These are phyloP conservation scores for Calyptomena viridis DNA, from an alignment of 2,113 vertebrate species.

Conservation along the genomic window DNA sequence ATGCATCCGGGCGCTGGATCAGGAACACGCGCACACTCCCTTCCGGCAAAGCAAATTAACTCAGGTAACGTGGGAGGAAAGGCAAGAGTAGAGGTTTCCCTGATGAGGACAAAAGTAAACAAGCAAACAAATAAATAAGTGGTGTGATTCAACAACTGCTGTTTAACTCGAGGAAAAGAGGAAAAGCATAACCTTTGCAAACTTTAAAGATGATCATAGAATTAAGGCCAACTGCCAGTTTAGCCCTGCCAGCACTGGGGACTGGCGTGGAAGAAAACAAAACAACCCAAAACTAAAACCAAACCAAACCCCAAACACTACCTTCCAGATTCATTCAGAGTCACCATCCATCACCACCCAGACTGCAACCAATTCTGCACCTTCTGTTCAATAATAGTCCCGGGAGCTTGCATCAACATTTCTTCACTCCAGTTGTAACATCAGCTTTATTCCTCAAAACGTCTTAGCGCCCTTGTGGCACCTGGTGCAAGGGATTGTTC, in stretches of 20 bases:
- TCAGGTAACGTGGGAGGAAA: conserved; percentile 74
- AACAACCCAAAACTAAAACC: background rate
- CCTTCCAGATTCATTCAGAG: background rate
- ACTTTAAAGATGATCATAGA: background rate
- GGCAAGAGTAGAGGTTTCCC: background rate
- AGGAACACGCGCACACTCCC: conserved; percentile 85
- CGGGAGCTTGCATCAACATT: background rate
- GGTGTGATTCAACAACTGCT: background rate
- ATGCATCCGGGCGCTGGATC: conserved; percentile 90
- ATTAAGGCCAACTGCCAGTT: background rate
- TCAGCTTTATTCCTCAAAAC: background rate
- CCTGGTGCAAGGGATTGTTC: background rate
- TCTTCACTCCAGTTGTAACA: background rate
- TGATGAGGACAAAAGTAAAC: background rate
- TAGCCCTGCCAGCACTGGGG: background rate
- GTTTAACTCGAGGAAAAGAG: background rate
- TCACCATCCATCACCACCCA: background rate
- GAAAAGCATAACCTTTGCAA: background rate
- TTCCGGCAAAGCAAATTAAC: conserved; percentile 94
- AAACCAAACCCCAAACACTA: background rate
- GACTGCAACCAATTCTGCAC: background rate
- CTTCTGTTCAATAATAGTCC: background rate
- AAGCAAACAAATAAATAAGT: too few species aligned
- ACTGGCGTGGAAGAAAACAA: background rate
- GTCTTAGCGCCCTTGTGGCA: background rate